Percentiles rank a stretch among this genome's conserved stretches.
These are phyloP conservation scores for Microctenopoma steveboyesi DNA, from an alignment of 2,797 vertebrate species.

Conservation along the genomic window DNA sequence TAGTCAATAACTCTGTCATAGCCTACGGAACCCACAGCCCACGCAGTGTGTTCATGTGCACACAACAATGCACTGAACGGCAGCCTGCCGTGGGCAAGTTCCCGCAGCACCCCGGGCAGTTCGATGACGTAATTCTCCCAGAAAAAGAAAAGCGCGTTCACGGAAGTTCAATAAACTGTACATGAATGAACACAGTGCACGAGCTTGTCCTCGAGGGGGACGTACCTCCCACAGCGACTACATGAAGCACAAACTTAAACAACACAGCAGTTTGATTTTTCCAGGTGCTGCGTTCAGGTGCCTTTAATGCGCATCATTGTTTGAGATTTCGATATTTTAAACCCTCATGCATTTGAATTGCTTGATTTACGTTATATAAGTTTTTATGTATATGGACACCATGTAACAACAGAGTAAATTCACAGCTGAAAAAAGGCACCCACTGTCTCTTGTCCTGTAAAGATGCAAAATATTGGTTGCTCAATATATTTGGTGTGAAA, in stretches of 20 bases:
- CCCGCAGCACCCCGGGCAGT: conserved; percentile 28
- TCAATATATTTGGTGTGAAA: no score
- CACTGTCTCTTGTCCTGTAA: no score
- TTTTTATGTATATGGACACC: no score
- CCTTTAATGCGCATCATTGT: not conserved
- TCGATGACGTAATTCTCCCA: conserved; percentile 68
- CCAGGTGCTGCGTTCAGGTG: no score
- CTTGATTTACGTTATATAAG: no score
- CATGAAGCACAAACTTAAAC: not conserved
- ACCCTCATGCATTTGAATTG: no score
- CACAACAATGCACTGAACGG: not conserved
- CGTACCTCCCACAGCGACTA: conserved; percentile 1
- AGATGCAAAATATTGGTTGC: no score
- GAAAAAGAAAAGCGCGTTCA: conserved; percentile 62
- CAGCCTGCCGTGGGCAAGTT: conserved; percentile 27
- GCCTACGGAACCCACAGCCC: not conserved
- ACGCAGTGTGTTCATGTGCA: not conserved
- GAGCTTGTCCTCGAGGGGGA: conserved; percentile 24
- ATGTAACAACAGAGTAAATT: no score
- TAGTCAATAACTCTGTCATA: not conserved
- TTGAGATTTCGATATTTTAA: no score
- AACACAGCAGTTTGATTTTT: not conserved
- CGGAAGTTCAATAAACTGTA: conserved; percentile 39
- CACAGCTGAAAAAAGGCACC: no score
- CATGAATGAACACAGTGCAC: conserved; percentile 67